phyloP scores from a whole-genome alignment of 1,140 invertebrate species.

The Aphis gossypii region DNA sequence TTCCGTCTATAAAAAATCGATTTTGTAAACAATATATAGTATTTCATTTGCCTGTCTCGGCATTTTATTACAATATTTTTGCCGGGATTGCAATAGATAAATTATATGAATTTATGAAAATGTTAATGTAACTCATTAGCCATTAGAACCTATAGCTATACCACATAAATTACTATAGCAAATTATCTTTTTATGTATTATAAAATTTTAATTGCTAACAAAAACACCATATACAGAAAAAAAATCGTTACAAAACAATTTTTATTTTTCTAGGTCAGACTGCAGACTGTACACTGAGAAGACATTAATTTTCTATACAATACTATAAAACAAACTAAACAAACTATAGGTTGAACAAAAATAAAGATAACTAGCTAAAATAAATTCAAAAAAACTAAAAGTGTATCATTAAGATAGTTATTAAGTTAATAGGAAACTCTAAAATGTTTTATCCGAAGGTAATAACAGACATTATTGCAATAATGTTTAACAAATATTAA shows the following conservation, averaged over 20 bases:
- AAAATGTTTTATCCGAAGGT: background rate
- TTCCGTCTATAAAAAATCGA: background rate
- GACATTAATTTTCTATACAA: background rate
- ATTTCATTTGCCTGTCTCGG: background rate
- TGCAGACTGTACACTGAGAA: background rate
- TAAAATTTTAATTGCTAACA: background rate
- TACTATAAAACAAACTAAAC: background rate
- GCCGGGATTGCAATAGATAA: background rate
- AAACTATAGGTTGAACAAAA: background rate
- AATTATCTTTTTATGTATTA: background rate
- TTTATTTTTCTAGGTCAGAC: background rate
- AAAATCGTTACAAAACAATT: background rate
- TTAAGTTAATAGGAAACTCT: background rate
- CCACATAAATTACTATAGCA: background rate
- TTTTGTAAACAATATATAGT: background rate
- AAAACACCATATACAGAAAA: background rate
- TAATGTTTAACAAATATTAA: background rate
- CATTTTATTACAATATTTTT: background rate
- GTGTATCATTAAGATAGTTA: background rate
- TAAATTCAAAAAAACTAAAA: background rate
- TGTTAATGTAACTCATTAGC: background rate
- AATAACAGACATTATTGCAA: background rate
- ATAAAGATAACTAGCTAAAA: background rate
- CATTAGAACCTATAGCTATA: background rate
- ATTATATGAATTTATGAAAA: background rate